These are phyloP conservation scores for Phenacoccus solenopsis DNA, from an alignment of 1,140 invertebrate genomes.

Conservation along the genomic window DNA sequence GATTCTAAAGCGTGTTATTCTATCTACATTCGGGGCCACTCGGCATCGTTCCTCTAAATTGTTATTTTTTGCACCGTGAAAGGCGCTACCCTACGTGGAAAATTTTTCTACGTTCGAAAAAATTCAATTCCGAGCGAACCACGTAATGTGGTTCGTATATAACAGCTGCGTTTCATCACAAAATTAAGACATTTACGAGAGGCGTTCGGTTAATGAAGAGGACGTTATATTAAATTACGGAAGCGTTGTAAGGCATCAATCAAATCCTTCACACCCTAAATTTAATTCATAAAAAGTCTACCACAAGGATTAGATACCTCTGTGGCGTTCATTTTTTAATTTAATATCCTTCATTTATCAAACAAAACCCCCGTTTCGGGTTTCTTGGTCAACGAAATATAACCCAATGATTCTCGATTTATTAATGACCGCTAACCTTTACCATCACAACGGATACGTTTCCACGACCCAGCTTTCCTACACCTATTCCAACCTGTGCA, in stretches of 20 bases:
- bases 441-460: too few relatives aligned
- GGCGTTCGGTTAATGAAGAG: background rate
- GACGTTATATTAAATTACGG: slow-evolving; percentile 8
- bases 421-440: background rate
- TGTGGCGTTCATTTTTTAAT: background rate
- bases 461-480: too few relatives aligned
- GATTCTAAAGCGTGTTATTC: background rate
- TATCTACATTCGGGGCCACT: background rate
- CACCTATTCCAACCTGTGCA: too few relatives aligned
- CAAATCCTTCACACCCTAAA: slow-evolving; percentile 7
- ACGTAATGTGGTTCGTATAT: background rate
- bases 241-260: slow-evolving; percentile 11
- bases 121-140: too few relatives aligned
- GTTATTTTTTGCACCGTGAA: background rate
- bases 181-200: slow-evolving; percentile 4
- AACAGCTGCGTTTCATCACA: slow-evolving; percentile 8
- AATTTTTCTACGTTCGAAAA: background rate
- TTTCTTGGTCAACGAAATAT: background rate
- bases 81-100: too few relatives aligned
- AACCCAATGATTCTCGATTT: background rate
- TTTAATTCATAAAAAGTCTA: slow-evolving; percentile 10
- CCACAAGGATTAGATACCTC: background rate
- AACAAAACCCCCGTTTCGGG: background rate
- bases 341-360: slow-evolving; percentile 13
- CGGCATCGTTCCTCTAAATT: too few relatives aligned